These are phyloP conservation scores for Kradibia gibbosae DNA, from an alignment of 1,140 invertebrate genomes.

Conservation along the genomic window DNA sequence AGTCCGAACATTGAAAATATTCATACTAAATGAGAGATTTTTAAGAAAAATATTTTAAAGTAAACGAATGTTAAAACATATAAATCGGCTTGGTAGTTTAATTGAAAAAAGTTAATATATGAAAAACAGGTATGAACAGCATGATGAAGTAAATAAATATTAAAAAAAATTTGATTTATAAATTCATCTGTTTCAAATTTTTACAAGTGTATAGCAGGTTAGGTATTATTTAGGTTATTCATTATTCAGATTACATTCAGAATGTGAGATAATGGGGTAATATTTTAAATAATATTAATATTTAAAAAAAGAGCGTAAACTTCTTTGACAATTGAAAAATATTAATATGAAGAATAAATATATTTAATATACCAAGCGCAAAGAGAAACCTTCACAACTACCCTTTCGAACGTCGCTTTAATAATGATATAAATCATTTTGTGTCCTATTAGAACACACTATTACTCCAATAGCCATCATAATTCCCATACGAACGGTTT, in stretches of 20 bases:
- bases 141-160: too few species aligned
- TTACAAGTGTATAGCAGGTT: too few species aligned
- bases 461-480: background rate
- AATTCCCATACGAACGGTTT: background rate
- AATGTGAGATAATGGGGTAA: background rate
- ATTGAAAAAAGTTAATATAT: background rate
- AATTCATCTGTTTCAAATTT: too few species aligned
- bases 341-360: conserved; percentile 24
- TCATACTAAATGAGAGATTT: too few species aligned
- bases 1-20: too few species aligned
- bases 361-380: background rate
- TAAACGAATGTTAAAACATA: too few species aligned
- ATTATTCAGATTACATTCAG: too few species aligned
- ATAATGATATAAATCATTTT: conserved; percentile 18
- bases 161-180: too few species aligned
- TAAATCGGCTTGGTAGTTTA: background rate
- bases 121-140: background rate
- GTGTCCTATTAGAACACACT: background rate
- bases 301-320: background rate
- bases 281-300: background rate
- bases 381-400: background rate
- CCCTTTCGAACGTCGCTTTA: background rate
- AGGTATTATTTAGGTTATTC: too few species aligned
- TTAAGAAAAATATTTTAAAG: too few species aligned
- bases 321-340: background rate